A percentile compares a stretch with the other conserved stretches of the same genome.
These are phyloP conservation scores for Eleutherodactylus coqui DNA, from an alignment of 2,797 vertebrate genomes.

Conservation along the genomic window DNA sequence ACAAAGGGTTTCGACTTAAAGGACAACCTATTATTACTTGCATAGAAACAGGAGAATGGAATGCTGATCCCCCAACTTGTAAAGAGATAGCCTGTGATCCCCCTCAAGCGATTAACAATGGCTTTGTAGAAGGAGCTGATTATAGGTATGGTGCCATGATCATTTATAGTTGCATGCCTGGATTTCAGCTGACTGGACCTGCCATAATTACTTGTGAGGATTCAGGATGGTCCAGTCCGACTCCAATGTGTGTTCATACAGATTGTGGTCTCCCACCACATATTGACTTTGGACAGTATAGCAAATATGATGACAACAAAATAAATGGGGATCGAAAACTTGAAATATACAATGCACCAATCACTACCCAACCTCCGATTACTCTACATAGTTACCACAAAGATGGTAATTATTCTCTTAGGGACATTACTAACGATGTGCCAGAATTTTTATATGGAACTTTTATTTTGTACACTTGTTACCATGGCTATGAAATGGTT, in stretches of 20 bases:
- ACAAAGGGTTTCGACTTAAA: conserved; percentile 86
- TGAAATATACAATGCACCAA: conserved; percentile 64
- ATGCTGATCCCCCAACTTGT: conserved; percentile 81
- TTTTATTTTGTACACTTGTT: conserved; percentile 84
- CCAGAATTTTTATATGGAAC: conserved; percentile 86
- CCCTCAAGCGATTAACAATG: conserved; percentile 90
- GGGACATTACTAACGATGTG: conserved; percentile 71
- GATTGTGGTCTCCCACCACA: conserved; percentile 97
- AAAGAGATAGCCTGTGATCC: conserved; percentile 86
- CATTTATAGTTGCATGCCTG: conserved; percentile 96
- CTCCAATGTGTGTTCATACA: conserved; percentile 84
- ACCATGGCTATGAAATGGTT: conserved; percentile 86
- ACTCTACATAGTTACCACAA: conserved; percentile 60
- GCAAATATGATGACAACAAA: conserved; percentile 70
- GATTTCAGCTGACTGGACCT: conserved; percentile 89
- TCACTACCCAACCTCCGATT: conserved; percentile 49
- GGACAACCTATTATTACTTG: conserved; percentile 85
- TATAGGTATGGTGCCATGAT: conserved; percentile 93
- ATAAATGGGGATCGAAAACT: conserved; percentile 65
- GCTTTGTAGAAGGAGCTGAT: conserved; percentile 95
- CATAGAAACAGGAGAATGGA: conserved; percentile 87
- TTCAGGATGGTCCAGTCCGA: conserved; percentile 88
- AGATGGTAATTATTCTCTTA: conserved; percentile 56
- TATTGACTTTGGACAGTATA: conserved; percentile 93
- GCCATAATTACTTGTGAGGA: conserved; percentile 94